phyloP scores from a whole-genome alignment of 2,113 vertebrate genomes.

The Lethenteron camtschaticum region DNA sequence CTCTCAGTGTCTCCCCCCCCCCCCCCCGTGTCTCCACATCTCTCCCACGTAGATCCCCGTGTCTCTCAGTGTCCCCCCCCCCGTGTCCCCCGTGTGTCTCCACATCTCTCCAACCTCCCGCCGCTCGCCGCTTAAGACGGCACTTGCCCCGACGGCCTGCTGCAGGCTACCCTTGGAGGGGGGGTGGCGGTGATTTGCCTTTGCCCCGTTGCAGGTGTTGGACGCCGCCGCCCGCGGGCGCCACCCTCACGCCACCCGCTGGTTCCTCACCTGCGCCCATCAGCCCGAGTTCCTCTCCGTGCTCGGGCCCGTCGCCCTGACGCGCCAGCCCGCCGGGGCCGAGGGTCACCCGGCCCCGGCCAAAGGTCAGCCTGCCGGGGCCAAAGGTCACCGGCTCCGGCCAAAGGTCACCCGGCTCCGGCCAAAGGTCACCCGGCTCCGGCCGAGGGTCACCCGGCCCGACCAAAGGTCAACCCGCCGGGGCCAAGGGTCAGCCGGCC shows the following conservation, averaged over 20 bases:
- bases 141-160: no score
- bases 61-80: no score
- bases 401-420: no score
- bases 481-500: background rate
- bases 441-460: background rate
- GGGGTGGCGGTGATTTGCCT: background rate
- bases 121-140: no score
- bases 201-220: conserved; percentile 16
- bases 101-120: no score
- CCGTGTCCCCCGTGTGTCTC: no score
- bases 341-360: conserved; percentile 10
- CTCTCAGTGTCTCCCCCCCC: no score
- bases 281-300: conserved; percentile 55
- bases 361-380: conserved; percentile 5
- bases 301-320: conserved; percentile 18
- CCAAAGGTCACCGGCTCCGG: conserved; percentile 11
- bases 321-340: conserved; percentile 10
- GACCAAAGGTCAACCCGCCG: background rate
- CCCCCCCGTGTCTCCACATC: no score
- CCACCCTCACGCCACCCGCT: conserved; percentile 42
- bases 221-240: conserved; percentile 24
- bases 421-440: no score
- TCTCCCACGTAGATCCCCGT: no score
- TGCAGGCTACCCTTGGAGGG: no score
- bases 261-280: conserved; percentile 50